Evolutionary conservation across 2,888 invertebrate genomes (phyloP).

Genomic region (Trilocha varians): DNA sequence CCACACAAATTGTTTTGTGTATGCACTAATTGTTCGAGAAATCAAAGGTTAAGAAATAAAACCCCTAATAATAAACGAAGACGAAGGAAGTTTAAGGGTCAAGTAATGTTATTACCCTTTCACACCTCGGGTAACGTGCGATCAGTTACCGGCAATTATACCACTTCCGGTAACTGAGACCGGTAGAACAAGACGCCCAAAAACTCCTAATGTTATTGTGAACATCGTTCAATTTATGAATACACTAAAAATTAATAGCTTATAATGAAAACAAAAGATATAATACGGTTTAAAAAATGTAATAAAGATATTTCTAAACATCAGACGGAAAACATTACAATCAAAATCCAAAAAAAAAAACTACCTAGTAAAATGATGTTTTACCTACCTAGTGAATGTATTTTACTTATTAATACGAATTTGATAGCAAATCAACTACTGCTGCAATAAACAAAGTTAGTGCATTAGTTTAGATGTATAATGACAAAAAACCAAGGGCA

Average conservation of each 20-base stretch:
- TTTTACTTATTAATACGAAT: neutral
- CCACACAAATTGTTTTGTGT: constrained; percentile 1
- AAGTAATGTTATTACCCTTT: constrained; percentile 68
- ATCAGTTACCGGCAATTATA: constrained; percentile 65
- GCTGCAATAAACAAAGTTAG: neutral
- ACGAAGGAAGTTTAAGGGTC: constrained; percentile 48
- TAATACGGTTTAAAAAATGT: no score
- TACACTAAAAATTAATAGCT: constrained; percentile 1
- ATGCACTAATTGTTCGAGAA: constrained; percentile 5
- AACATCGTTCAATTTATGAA: constrained; percentile 17
- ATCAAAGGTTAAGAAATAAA: constrained; percentile 7
- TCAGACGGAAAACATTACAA: no score
- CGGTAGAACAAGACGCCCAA: constrained; percentile 36
- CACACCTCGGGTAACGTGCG: constrained; percentile 59
- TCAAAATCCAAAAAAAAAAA: no score
- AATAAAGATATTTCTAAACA: no score
- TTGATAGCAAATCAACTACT: neutral
- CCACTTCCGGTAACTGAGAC: constrained; percentile 46
- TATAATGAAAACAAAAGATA: no score
- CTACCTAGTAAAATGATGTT: no score
- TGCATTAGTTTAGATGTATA: neutral
- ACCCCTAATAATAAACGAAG: constrained; percentile 11
- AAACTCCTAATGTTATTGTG: constrained; percentile 10
- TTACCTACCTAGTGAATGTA: no score
- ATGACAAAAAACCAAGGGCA: neutral